Percentiles rank a stretch among this genome's conserved stretches.
phyloP scores from a whole-genome alignment of 2,888 invertebrate species.

The Neria commutata region DNA sequence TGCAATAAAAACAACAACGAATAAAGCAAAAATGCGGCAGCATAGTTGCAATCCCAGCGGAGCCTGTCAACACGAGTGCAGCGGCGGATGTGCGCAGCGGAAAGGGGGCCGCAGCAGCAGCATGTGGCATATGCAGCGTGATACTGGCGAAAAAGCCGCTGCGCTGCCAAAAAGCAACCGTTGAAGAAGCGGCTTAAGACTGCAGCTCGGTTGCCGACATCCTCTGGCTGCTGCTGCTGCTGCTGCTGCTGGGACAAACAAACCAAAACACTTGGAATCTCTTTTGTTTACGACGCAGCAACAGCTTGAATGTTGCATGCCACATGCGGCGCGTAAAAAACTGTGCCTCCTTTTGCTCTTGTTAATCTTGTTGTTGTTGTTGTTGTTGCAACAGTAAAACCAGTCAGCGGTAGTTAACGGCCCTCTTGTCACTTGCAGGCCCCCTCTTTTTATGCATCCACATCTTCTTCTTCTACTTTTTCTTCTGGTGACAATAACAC shows the following conservation, averaged over 20 bases:
- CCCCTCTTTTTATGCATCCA: neutral
- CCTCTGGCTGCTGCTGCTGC: neutral
- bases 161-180: too few species aligned
- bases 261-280: too few species aligned
- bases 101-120: conserved; percentile 5
- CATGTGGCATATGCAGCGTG: neutral
- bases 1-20: neutral
- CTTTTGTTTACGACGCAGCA: too few species aligned
- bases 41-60: neutral
- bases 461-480: conserved; percentile 17
- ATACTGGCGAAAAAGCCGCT: too few species aligned
- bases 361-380: neutral
- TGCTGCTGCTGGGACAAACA: too few species aligned
- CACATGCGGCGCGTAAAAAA: neutral
- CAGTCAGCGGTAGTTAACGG: conserved; percentile 7
- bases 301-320: neutral
- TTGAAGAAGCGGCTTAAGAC: too few species aligned
- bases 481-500: conserved; percentile 52
- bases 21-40: conserved; percentile 5
- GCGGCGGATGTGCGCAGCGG: conserved; percentile 1
- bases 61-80: neutral
- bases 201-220: too few species aligned
- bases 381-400: neutral
- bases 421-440: neutral
- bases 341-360: neutral